phyloP scores from a whole-genome alignment of 2,797 vertebrate genomes.

The Dromococcyx pavoninus region DNA sequence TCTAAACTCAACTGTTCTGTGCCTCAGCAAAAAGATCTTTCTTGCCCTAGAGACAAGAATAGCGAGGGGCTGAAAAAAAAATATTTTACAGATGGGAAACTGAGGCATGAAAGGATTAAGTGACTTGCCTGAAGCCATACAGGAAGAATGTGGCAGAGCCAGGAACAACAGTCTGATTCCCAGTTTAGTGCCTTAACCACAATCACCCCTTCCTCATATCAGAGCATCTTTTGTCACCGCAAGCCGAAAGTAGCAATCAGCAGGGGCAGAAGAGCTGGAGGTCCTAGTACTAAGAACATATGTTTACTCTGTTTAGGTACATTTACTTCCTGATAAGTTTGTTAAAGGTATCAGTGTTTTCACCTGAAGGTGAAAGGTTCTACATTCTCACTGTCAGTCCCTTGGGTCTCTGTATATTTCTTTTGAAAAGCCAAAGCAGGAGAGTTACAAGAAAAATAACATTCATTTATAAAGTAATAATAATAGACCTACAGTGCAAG shows the following conservation, averaged over 20 bases:
- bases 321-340: neutral
- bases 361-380: conserved; percentile 24
- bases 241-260: neutral
- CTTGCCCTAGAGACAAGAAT: neutral
- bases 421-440: conserved; percentile 39
- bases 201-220: neutral
- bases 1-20: neutral
- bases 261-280: neutral
- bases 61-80: neutral
- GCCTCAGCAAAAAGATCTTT: neutral
- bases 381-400: conserved; percentile 1
- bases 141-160: neutral
- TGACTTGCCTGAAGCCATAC: neutral
- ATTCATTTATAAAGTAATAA: conserved; percentile 29
- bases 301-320: neutral
- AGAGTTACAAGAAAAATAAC: conserved; percentile 21
- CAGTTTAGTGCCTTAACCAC: neutral
- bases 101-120: neutral
- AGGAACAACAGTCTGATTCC: neutral
- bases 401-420: neutral
- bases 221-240: neutral
- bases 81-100: neutral
- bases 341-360: conserved; percentile 4
- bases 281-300: neutral
- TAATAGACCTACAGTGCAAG: conserved; percentile 28